Evolutionary conservation across 1,140 invertebrate species (phyloP).

Genomic region (Anastrepha obliqua): DNA sequence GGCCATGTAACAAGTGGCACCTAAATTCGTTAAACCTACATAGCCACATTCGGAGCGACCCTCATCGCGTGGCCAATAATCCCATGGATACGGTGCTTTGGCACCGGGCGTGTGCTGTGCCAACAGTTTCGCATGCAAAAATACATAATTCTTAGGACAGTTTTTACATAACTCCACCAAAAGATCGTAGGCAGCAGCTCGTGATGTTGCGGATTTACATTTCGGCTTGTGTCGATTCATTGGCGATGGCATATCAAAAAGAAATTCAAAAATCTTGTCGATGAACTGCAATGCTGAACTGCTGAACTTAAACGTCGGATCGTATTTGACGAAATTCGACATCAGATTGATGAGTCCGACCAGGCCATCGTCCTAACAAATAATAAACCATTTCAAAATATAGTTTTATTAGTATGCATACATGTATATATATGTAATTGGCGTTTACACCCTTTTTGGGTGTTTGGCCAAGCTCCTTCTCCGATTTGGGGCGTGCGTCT

Average conservation of each 20-base stretch:
- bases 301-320: slow-evolving; percentile 88
- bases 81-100: slow-evolving; percentile 93
- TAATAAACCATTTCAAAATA: not conserved
- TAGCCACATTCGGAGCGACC: slow-evolving; percentile 94
- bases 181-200: slow-evolving; percentile 92
- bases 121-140: slow-evolving; percentile 88
- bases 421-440: too few relatives aligned
- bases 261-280: slow-evolving; percentile 87
- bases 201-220: slow-evolving; percentile 91
- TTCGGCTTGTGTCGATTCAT: slow-evolving; percentile 90
- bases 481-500: too few relatives aligned
- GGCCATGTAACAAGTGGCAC: slow-evolving; percentile 97
- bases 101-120: slow-evolving; percentile 90
- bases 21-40: slow-evolving; percentile 94
- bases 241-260: slow-evolving; percentile 93
- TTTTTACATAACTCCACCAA: slow-evolving; percentile 90
- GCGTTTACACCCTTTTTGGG: too few relatives aligned
- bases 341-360: slow-evolving; percentile 91
- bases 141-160: slow-evolving; percentile 88
- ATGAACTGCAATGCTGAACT: slow-evolving; percentile 85
- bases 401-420: not conserved
- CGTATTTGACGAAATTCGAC: slow-evolving; percentile 91
- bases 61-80: slow-evolving; percentile 97
- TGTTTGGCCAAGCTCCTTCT: too few relatives aligned
- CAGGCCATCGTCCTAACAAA: slow-evolving; percentile 85